Base-by-base conservation (phyloP, 2,113 vertebrate genomes). In the Cyanistes caeruleus region DNA sequence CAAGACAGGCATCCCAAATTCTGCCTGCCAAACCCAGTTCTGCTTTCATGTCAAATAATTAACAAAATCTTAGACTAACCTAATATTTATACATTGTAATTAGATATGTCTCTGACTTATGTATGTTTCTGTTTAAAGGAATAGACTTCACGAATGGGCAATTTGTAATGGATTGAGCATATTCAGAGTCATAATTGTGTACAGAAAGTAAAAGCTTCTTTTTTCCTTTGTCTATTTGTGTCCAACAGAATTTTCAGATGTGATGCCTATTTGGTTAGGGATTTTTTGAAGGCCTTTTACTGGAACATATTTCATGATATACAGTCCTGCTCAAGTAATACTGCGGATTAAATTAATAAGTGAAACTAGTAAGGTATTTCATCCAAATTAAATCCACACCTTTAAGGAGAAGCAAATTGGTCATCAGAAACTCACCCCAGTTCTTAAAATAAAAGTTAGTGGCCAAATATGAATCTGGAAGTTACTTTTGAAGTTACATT, bases 401-500 rank as follows among this genome's bases (percentile, higher is more conserved):
- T 94, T 84, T 73, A 94, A 73, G 60, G 15, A 87, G 51, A 85
- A 93, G 64, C 10, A 13, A 85, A 78, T 43, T 70, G 33, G 24
- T 88, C 0, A 33, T 48, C 33, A 86, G 49, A 92, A 95, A 77
- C n/a, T 44, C 41, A 84, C 4, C 2, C 15, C 24, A 19, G 13
- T 87, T 93, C 90, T 87, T 84, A 84, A 85, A 92, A 93, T 69
- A 89, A 82, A 89, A 30, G 11, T 82, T 73, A 51, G n/a, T 49
- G 23, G 78, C 67, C 63, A 88, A 84, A 70, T 28, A 63, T 11
- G 22, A 81, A 41, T 75, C 70, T 94, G 73, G 89, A 72, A 91
- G 35, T 82, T 79, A 76, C 67, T 90, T 83, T 80, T 74, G 69
- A 87, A 93, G 63, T 89, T 73, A 30, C 9, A 16, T 69, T 92